Evolutionary conservation across 2,797 vertebrate genomes (phyloP).

Genomic region (Epinephelus coioides): DNA sequence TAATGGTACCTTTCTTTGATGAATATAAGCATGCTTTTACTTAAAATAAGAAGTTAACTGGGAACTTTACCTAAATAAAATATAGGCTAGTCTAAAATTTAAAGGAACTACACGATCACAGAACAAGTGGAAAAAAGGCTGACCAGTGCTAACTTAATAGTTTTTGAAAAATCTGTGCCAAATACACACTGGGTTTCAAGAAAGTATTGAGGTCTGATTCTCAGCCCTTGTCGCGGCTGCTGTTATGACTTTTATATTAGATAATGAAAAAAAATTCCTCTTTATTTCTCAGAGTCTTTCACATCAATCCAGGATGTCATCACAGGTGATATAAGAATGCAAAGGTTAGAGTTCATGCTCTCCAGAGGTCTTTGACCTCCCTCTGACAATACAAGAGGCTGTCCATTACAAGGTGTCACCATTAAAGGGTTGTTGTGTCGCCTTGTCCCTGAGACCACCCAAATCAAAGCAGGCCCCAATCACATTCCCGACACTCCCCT

Average conservation of each 20-base stretch:
- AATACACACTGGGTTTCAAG: background rate
- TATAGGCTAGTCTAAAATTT: background rate
- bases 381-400: conserved; percentile 37
- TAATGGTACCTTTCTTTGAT: too few species aligned
- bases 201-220: background rate
- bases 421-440: conserved; percentile 27
- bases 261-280: background rate
- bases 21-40: too few species aligned
- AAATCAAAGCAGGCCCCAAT: conserved; percentile 17
- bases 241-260: background rate
- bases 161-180: background rate
- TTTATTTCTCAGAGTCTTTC: background rate
- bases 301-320: background rate
- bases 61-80: background rate
- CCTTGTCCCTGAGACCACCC: conserved; percentile 65
- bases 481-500: conserved; percentile 46
- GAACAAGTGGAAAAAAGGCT: background rate
- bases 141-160: too few species aligned
- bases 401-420: conserved; percentile 38
- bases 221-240: background rate
- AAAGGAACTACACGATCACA: background rate
- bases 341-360: conserved; percentile 47
- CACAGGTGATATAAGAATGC: conserved; percentile 17
- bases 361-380: conserved; percentile 28
- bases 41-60: background rate